Base-by-base conservation (phyloP, 2,113 vertebrate genomes). In the Laterallus jamaicensis region DNA sequence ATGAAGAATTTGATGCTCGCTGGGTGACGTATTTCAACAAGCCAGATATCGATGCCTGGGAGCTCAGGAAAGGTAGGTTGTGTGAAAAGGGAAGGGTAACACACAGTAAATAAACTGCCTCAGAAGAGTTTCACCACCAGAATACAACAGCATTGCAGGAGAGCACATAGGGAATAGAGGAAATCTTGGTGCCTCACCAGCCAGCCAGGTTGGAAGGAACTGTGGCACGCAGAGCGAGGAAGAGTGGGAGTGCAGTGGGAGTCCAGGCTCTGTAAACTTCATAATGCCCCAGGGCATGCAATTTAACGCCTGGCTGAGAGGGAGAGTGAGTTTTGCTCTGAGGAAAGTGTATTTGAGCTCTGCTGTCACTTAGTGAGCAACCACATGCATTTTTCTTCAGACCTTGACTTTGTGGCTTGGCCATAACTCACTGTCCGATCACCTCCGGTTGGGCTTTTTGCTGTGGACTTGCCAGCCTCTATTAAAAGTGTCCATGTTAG, bases 11-110 rank as follows among this genome's bases (percentile, higher is more conserved):
- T 44, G 99, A 99, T 94, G 98, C 99, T 93, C 99, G 99, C 75
- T 99, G 99, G 99, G 98, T 99, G 92, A 99, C 99, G 0, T 99
- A 99, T 92, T 99, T 99, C 97, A 99, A 98, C 98, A 99, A 99
- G 90, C 99, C 99, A 93, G 99, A 99, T 93, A 98, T 99, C 1
- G 99, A 99, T 96, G 98, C 98, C 85, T 99, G 99, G 99, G 99
- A 99, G 94, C 98, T 99, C 64, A 98, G 97, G 96, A 99, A 99
- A 99, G 99, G 99, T 99, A 97, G 9, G 39, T 13, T 50, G 26
- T 8, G 7, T 10, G 29, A 32, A 2, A 40, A 44, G 50, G 52
- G 60, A n/a, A 18, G 42, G 5, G 7, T 37, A 12, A 21, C 12
- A 2, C 8, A 20, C 22, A 54, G n/a, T 54, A 85, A 79, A 44